Base-by-base conservation (phyloP, 35 echinoderm and acorn worm species). In the Chiridota heheva region DNA sequence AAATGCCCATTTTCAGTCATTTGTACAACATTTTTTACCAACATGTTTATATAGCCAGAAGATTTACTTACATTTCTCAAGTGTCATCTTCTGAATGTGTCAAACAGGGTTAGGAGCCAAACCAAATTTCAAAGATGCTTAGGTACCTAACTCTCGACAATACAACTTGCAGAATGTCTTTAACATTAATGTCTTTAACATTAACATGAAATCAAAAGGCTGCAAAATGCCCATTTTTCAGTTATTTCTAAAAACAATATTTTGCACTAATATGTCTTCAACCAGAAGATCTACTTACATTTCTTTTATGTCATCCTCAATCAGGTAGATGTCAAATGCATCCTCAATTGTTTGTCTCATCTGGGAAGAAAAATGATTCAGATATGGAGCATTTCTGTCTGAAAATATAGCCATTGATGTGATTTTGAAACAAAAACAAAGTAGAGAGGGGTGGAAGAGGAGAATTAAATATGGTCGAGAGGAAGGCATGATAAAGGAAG, bases 311-410 rank as follows among this genome's bases (percentile, higher is more conserved):
- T 84, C 81, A 35, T 44, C 63, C 34, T 96, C 92, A 40, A 86
- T 70, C 1, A 96, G 47, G 45, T 86, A 96, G 20, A 96, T 69
- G 63, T 96, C 92, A 90, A 77, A 96, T 12, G 77, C 87, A 70
- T 90, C 86, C 64, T 96, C 92, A 16, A 96, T 82, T n/a, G 92
- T 96, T 41, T 69, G 67, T 60, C 70, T 72, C 87, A 96, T 90
- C 92, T 96, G 70, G 73, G 76, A 69, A 12, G 58, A 32, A 93
- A 82, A 20, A 45, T 58, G 22, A 77, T 15, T 25, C 3, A 73
- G 25, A 17, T 10, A 30, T 44, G 5, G 16, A 13, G 44, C 62
- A 63, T 31, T 65, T 67, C 10, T 17, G 20, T 2, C 30, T 48
- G 62, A 58, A 58, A 37, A 16, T 10, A 4, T 7, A 40, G 12